Percentiles rank a stretch among this genome's conserved stretches.
phyloP scores from a whole-genome alignment of 2,797 vertebrate genomes.

The Anguilla anguilla region DNA sequence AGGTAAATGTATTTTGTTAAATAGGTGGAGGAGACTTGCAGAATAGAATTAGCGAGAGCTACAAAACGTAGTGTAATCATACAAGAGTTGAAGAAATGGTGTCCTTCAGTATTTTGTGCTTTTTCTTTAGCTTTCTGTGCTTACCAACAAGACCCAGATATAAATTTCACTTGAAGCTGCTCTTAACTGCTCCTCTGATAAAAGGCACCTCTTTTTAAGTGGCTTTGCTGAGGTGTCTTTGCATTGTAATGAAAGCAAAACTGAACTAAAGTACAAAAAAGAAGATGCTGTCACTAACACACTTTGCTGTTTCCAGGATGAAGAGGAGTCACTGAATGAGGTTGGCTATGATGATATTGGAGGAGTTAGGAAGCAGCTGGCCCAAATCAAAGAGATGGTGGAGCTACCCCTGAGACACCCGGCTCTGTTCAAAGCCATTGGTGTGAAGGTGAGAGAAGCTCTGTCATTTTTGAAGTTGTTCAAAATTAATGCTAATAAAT shows the following conservation, averaged over 20 bases:
- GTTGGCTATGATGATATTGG: conserved; percentile 99
- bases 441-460: conserved; percentile 86
- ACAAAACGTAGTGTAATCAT: neutral
- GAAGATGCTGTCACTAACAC: neutral
- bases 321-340: conserved; percentile 96
- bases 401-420: conserved; percentile 96
- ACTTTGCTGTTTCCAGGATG: conserved; percentile 76
- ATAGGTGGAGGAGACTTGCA: neutral
- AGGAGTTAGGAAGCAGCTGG: conserved; percentile 94
- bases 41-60: neutral
- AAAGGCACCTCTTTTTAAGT: neutral
- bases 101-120: neutral
- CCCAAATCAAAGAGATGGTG: conserved; percentile 99
- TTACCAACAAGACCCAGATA: neutral
- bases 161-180: neutral
- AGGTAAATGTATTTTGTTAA: neutral
- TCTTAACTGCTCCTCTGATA: neutral
- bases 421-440: conserved; percentile 96
- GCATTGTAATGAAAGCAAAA: neutral
- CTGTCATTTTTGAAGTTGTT: neutral
- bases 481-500: neutral
- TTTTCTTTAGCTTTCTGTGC: neutral
- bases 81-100: neutral
- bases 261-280: neutral
- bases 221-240: neutral